phyloP scores from a whole-genome alignment of 64 coral and sea anemone species.

The Stylophora pistillata region DNA sequence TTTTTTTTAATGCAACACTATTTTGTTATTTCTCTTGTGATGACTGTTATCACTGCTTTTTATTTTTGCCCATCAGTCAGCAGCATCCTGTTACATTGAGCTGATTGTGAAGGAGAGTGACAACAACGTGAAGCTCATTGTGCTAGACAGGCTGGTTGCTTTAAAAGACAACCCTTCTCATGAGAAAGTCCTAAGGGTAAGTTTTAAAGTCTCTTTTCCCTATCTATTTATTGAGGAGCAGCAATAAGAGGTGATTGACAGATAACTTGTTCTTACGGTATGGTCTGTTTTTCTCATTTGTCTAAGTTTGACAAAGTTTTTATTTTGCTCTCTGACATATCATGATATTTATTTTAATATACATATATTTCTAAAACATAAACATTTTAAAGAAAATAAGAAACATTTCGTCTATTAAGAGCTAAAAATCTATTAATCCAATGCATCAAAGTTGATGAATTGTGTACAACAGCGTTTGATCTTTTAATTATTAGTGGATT shows the following conservation, averaged over 20 bases:
- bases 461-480: too few species aligned
- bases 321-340: background rate
- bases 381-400: too few species aligned
- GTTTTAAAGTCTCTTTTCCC: background rate
- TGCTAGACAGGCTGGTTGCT: slow-evolving; percentile 86
- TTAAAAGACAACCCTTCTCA: slow-evolving; percentile 93
- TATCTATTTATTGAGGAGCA: background rate
- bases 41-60: background rate
- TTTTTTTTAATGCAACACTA: too few species aligned
- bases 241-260: background rate
- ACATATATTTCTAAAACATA: too few species aligned
- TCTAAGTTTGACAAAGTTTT: too few species aligned
- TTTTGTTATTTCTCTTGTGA: background rate
- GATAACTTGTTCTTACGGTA: too few species aligned
- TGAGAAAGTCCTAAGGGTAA: slow-evolving; percentile 93
- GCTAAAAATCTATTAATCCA: background rate
- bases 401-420: too few species aligned
- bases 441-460: too few species aligned
- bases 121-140: slow-evolving; percentile 99
- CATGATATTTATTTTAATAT: background rate
- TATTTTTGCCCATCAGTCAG: slow-evolving; percentile 62
- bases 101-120: slow-evolving; percentile 99
- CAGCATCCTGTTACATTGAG: slow-evolving; percentile 98
- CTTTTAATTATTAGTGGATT: background rate
- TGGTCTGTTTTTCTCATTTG: too few species aligned